Base-by-base conservation (phyloP, 2,113 vertebrate species). In the Ia io region DNA sequence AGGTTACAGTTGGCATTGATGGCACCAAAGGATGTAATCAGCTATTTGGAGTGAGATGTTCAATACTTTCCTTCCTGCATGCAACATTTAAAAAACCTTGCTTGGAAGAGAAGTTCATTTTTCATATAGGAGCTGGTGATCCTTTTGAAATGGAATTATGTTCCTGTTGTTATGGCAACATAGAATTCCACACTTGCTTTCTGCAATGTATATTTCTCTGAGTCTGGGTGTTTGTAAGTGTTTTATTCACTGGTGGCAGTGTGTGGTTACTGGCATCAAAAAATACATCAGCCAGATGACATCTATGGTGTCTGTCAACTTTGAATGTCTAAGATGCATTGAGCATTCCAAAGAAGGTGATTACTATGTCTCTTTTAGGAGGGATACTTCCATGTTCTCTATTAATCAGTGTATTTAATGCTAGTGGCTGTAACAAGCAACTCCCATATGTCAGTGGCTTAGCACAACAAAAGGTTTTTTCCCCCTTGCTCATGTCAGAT, bases 81-180 rank as follows among this genome's bases (percentile, higher is more conserved):
- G 32, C 84, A 87, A 42, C 88, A 89, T 89, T 97, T 96, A 35
- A 76, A 87, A 96, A 77, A 70, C 30, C 67, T 95, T 95, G 28
- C 80, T 96, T 96, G 73, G 70, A 88, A 94, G 95, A 93, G 69
- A 92, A 89, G 67, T 96, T 96, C 78, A n/a, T 84, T 97, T 97
- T 97, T 94, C 83, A 94, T 91, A 2, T 6, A 77, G 80, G 42
- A 97, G 51, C 30, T 71, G 25, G 22, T 56, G 96, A 96, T 93
- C 85, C 84, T 84, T 96, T 97, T 91, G 88, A 97, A 97, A 96
- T 87, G 35, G 87, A 98, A 96, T 98, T 97, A 93, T 71, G 70
- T 97, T 93, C 90, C 89, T 88, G 91, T 97, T 97, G 97, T 91
- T 97, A 96, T 95, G 92, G 79, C 77, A 97, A 97, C 97, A 88